Conservation (phyloP, 2,113 vertebrate species). For the Neomonachus schauinslandi region DNA sequence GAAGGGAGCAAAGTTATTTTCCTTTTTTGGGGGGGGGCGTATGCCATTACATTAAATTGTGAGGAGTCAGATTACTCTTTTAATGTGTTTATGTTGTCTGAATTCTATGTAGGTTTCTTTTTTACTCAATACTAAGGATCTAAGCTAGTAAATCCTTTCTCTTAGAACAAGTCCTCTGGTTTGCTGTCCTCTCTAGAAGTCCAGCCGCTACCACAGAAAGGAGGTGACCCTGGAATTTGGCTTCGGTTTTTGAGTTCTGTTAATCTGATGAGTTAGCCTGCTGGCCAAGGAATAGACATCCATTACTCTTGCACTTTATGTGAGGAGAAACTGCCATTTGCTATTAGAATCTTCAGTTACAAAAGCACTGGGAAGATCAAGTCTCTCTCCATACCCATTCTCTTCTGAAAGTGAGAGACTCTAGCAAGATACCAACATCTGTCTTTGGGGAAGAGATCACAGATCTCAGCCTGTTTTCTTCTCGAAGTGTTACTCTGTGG, state of each 20-base stretch:
- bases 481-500: not conserved
- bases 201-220: not conserved
- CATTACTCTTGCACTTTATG: not conserved
- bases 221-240: not conserved
- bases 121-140: not conserved
- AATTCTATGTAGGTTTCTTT: constrained; percentile 19
- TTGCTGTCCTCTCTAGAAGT: not conserved
- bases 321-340: not conserved
- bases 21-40: too few species aligned
- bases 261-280: not conserved
- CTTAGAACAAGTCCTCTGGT: not conserved
- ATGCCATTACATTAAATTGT: constrained; percentile 24
- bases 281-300: not conserved
- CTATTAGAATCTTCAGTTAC: not conserved
- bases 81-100: not conserved
- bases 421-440: not conserved
- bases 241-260: not conserved
- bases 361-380: not conserved
- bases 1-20: not conserved
- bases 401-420: not conserved
- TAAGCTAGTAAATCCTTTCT: not conserved
- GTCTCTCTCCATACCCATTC: not conserved
- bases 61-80: not conserved
- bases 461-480: not conserved
- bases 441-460: not conserved